Conservation (phyloP, 2,888 invertebrate species). For the Drosophila atripex region DNA sequence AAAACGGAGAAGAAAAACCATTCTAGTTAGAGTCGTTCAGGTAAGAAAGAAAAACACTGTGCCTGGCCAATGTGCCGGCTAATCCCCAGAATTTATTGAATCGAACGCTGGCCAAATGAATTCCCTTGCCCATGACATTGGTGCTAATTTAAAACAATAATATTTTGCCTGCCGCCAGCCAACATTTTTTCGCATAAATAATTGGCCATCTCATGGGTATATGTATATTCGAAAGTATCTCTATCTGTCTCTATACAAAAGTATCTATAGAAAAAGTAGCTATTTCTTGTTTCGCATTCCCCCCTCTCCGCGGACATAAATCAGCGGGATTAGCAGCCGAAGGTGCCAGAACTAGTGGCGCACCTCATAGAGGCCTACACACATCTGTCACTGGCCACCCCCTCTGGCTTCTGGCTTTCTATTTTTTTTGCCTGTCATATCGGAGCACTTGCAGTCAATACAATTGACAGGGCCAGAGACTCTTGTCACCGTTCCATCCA, state of each 20-base stretch:
- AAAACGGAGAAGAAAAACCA: neutral
- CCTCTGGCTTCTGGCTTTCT: neutral
- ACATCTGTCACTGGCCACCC: constrained; percentile 30
- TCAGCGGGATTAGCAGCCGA: constrained; percentile 28
- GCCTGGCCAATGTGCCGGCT: constrained; percentile 13
- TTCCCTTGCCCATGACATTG: constrained; percentile 74
- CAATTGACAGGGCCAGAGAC: constrained; percentile 40
- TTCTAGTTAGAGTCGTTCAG: neutral
- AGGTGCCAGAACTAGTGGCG: constrained; percentile 29
- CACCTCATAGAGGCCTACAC: constrained; percentile 18
- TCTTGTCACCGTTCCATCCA: constrained; percentile 1
- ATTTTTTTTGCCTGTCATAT: constrained; percentile 16
- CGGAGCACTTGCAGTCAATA: constrained; percentile 41
- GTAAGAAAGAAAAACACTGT: neutral
- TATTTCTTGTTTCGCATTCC: neutral
- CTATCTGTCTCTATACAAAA: constrained; percentile 12
- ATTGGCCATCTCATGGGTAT: constrained; percentile 1
- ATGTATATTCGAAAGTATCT: constrained; percentile 4
- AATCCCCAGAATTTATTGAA: constrained; percentile 27
- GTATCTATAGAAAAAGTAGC: constrained; percentile 12
- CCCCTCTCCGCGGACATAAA: constrained; percentile 29
- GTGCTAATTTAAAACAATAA: constrained; percentile 75
- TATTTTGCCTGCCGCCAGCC: constrained; percentile 43
- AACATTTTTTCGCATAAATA: constrained; percentile 33
- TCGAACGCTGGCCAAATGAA: constrained; percentile 44